Percentiles rank a stretch among this genome's conserved stretches.
Conservation (phyloP, 2,797 vertebrate species). For the Otolemur crassicaudatus region DNA sequence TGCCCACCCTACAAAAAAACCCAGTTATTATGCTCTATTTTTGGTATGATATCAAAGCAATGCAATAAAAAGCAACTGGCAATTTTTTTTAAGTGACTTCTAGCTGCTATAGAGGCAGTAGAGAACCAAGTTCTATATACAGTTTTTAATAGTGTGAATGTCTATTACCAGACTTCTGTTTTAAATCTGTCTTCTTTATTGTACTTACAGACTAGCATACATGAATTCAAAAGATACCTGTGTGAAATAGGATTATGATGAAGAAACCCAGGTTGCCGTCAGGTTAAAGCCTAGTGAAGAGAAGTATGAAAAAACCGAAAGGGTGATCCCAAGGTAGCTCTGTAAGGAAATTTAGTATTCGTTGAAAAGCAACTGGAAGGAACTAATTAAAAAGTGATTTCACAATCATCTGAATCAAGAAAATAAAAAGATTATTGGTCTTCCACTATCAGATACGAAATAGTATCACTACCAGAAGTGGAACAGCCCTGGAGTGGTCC, state of each 20-base stretch:
- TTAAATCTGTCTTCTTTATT: conserved; percentile 76
- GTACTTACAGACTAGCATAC: conserved; percentile 57
- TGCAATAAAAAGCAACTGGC: not conserved
- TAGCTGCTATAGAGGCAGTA: not conserved
- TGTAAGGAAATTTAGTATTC: not conserved
- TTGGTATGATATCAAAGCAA: not conserved
- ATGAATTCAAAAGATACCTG: conserved; percentile 7
- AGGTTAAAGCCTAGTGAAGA: not conserved
- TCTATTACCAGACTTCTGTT: conserved; percentile 75
- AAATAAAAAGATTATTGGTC: not conserved
- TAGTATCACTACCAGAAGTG: not conserved
- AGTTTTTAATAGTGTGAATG: conserved; percentile 77
- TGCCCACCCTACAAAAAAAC: too few relatives aligned
- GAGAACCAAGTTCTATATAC: conserved; percentile 28
- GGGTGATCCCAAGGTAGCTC: not conserved
- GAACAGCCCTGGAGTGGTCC: not conserved
- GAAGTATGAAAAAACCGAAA: not conserved
- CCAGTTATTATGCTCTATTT: not conserved
- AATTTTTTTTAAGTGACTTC: not conserved
- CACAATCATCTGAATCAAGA: not conserved
- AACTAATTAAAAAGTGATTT: not conserved
- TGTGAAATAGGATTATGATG: not conserved
- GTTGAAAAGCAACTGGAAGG: not conserved
- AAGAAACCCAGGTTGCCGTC: not conserved
- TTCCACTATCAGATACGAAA: not conserved